phyloP scores from a whole-genome alignment of 2,888 invertebrate genomes.

The Augiades crinisus region DNA sequence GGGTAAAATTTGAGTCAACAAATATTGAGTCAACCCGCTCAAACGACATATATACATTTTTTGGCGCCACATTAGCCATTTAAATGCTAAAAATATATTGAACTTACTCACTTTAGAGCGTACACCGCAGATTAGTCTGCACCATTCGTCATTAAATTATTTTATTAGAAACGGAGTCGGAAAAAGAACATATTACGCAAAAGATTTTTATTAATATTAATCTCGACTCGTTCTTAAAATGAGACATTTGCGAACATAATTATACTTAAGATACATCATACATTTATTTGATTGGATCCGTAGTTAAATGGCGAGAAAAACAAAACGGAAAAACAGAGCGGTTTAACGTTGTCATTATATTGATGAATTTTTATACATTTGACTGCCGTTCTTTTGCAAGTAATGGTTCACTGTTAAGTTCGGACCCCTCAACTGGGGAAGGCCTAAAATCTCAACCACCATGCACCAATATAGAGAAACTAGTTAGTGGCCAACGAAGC shows the following conservation, averaged over 20 bases:
- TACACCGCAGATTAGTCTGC: slow-evolving; percentile 31
- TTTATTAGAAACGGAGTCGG: slow-evolving; percentile 2
- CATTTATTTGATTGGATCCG: too few species aligned
- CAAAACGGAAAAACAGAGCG: too few species aligned
- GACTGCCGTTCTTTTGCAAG: too few species aligned
- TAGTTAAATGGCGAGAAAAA: too few species aligned
- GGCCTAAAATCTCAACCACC: too few species aligned
- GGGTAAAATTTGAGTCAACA: slow-evolving; percentile 13
- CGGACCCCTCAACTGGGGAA: too few species aligned
- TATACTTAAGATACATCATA: background rate
- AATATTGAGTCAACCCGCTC: slow-evolving; percentile 23
- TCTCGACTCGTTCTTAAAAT: slow-evolving; percentile 23
- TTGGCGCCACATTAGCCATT: slow-evolving; percentile 31
- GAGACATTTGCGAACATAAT: background rate
- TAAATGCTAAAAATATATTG: slow-evolving; percentile 26
- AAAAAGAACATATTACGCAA: background rate
- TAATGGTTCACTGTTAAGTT: too few species aligned
- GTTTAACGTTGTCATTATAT: too few species aligned
- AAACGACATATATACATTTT: slow-evolving; percentile 17
- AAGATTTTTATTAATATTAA: background rate
- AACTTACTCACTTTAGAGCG: slow-evolving; percentile 21
- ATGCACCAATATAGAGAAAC: too few species aligned
- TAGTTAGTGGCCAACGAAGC: too few species aligned
- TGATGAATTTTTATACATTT: too few species aligned
- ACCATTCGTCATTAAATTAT: slow-evolving; percentile 5